These are phyloP conservation scores for Arizona elegans DNA, from an alignment of 2,113 vertebrate species.

Conservation along the genomic window DNA sequence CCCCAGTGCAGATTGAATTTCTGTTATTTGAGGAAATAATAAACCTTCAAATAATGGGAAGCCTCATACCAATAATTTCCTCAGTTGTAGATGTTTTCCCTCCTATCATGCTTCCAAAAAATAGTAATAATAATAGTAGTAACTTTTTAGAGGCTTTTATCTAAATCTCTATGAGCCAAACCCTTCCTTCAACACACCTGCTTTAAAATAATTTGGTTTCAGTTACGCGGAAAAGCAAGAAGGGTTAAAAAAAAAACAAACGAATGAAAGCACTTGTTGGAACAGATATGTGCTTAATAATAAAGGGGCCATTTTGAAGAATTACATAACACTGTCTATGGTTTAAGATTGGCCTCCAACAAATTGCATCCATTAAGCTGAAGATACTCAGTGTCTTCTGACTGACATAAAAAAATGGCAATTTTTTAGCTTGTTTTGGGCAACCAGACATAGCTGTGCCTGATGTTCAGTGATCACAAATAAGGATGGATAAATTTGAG, in stretches of 20 bases:
- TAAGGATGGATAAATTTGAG: constrained; percentile 45
- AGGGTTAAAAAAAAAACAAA: neutral
- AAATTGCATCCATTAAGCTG: neutral
- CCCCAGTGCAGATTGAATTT: constrained; percentile 16
- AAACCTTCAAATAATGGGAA: constrained; percentile 19
- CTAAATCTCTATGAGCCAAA: constrained; percentile 49
- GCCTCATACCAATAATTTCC: constrained; percentile 31
- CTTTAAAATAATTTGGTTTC: constrained; percentile 44
- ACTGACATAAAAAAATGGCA: neutral
- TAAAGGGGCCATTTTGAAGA: constrained; percentile 32
- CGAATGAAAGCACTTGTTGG: constrained; percentile 35
- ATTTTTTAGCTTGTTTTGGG: neutral
- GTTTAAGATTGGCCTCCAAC: neutral
- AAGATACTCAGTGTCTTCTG: neutral
- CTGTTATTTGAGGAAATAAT: neutral
- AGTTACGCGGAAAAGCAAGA: neutral
- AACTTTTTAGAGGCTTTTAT: constrained; percentile 28
- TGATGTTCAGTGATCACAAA: neutral
- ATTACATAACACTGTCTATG: neutral
- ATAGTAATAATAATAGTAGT: constrained; percentile 25
- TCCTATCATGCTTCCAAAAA: constrained; percentile 39
- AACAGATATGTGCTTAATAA: constrained; percentile 27
- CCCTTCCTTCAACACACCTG: constrained; percentile 43
- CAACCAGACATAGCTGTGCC: neutral
- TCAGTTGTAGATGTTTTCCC: neutral